These are phyloP conservation scores for Aleiodes testaceus DNA, from an alignment of 2,888 invertebrate genomes.

Conservation along the genomic window DNA sequence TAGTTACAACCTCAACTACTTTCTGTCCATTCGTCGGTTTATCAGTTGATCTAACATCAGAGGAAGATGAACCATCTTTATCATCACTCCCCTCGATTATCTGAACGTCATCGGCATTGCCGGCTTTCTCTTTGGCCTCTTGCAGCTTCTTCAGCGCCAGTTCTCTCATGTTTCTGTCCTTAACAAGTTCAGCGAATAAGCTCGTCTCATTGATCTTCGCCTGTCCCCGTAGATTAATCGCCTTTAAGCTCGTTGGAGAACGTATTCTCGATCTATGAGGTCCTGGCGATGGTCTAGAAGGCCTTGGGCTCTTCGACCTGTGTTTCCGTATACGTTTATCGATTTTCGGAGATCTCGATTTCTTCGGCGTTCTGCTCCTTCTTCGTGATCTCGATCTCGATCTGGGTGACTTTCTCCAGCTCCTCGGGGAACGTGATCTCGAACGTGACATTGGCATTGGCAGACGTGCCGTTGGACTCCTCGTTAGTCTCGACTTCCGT, in stretches of 20 bases:
- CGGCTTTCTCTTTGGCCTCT: slow-evolving; percentile 79
- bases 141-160: slow-evolving; percentile 82
- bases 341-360: slow-evolving; percentile 73
- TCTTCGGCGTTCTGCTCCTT: slow-evolving; percentile 71
- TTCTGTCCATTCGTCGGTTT: slow-evolving; percentile 50
- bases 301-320: slow-evolving; percentile 74
- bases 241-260: slow-evolving; percentile 67
- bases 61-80: slow-evolving; percentile 62
- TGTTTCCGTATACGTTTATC: slow-evolving; percentile 72
- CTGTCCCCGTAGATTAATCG: slow-evolving; percentile 69
- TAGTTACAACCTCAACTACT: slow-evolving; percentile 78
- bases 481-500: slow-evolving; percentile 70
- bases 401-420: slow-evolving; percentile 71
- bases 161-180: slow-evolving; percentile 87
- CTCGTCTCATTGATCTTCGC: slow-evolving; percentile 92
- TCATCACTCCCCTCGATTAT: slow-evolving; percentile 69
- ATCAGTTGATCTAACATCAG: slow-evolving; percentile 57
- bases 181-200: slow-evolving; percentile 91
- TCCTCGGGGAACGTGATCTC: slow-evolving; percentile 76
- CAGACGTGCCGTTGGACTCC: slow-evolving; percentile 63
- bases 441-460: slow-evolving; percentile 71
- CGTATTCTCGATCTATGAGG: slow-evolving; percentile 63
- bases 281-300: slow-evolving; percentile 68
- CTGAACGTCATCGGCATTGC: slow-evolving; percentile 69
- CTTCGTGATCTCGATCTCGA: slow-evolving; percentile 77